A percentile compares a stretch with the other conserved stretches of the same genome.
These are phyloP conservation scores for Micrasema minimum DNA, from an alignment of 1,140 invertebrate genomes.

Conservation along the genomic window DNA sequence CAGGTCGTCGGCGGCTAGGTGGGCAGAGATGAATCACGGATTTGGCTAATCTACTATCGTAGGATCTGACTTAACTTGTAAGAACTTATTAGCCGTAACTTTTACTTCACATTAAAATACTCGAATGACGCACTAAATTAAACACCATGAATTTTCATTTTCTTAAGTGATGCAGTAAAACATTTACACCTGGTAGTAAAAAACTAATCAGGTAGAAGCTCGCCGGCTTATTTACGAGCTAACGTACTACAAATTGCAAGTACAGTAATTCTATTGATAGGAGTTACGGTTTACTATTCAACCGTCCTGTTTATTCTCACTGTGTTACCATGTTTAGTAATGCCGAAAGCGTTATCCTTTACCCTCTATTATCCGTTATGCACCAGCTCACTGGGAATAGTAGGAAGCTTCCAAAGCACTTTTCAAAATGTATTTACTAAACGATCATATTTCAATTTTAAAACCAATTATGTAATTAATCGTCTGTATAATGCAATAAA, in stretches of 20 bases:
- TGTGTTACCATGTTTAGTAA: conserved; percentile 42
- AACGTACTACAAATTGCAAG: conserved; percentile 25
- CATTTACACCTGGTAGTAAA: conserved; percentile 33
- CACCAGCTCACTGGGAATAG: conserved; percentile 8
- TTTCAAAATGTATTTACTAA: no score
- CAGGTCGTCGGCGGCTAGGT: no score
- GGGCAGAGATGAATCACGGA: no score
- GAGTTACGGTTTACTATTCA: neutral
- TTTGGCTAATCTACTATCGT: no score
- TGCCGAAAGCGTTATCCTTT: conserved; percentile 30
- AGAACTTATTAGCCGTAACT: no score
- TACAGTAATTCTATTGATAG: conserved; percentile 16
- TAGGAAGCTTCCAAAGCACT: neutral
- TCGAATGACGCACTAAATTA: neutral
- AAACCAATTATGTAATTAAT: no score
- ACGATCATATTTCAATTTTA: no score
- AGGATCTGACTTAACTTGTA: no score
- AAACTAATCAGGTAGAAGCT: conserved; percentile 39
- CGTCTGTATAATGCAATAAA: no score
- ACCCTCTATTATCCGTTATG: conserved; percentile 33
- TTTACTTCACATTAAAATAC: no score
- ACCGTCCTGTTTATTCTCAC: conserved; percentile 38
- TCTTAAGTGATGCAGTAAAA: conserved; percentile 4
- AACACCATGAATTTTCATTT: no score
- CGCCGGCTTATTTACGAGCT: conserved; percentile 37